phyloP scores from a whole-genome alignment of 1,140 invertebrate genomes.

The Apis laboriosa region DNA sequence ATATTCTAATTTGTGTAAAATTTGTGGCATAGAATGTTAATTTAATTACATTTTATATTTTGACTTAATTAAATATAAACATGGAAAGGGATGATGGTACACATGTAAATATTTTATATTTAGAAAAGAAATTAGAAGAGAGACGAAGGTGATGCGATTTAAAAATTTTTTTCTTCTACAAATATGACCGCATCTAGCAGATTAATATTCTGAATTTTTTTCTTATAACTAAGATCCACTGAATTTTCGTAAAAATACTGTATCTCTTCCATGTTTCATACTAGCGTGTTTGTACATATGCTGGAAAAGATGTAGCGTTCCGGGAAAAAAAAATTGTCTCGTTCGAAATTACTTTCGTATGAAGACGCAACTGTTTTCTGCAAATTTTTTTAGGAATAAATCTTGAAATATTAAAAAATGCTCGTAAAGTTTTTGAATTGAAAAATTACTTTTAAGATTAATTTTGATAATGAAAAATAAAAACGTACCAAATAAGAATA shows the following conservation, averaged over 20 bases:
- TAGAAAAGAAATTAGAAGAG: not conserved
- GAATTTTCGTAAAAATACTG: constrained; percentile 6
- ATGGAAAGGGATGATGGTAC: too few species aligned
- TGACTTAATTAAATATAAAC: not conserved
- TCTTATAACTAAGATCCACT: not conserved
- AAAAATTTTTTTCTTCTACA: not conserved
- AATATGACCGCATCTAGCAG: not conserved
- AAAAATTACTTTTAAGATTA: not conserved
- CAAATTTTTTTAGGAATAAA: not conserved
- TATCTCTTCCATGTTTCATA: not conserved
- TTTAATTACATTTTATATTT: constrained; percentile 13
- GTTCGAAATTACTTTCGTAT: constrained; percentile 6
- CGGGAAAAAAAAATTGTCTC: constrained; percentile 1
- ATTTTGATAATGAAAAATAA: not conserved
- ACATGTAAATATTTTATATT: not conserved
- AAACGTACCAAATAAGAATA: not conserved
- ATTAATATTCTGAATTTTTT: constrained; percentile 24
- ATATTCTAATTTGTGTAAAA: constrained; percentile 6
- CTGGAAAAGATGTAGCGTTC: not conserved
- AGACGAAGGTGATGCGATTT: not conserved
- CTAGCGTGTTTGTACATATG: not conserved
- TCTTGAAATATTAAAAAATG: not conserved
- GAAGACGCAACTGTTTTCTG: not conserved
- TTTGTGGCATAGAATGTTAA: too few species aligned
- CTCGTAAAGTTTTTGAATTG: not conserved